These are phyloP conservation scores for Tinea semifulvella DNA, from an alignment of 2,888 invertebrate genomes.

Conservation along the genomic window DNA sequence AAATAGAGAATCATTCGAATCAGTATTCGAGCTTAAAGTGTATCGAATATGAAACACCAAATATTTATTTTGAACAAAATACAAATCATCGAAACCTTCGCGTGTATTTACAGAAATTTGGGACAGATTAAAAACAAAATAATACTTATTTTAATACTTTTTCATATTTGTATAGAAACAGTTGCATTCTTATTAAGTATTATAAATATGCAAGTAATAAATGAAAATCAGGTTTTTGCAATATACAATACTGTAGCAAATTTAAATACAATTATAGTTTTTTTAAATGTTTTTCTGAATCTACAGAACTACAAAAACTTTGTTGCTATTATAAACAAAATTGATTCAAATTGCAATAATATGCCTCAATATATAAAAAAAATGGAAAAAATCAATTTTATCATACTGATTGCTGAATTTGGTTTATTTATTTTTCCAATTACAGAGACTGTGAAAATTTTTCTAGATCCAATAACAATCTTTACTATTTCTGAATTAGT, in stretches of 20 bases:
- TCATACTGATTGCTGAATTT: background rate
- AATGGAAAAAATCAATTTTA: background rate
- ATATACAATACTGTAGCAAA: background rate
- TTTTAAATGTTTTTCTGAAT: background rate
- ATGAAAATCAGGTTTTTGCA: no score
- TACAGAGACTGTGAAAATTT: background rate
- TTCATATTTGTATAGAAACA: background rate
- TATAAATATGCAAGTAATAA: no score
- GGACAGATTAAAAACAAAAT: background rate
- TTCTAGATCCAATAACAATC: background rate
- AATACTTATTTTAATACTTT: background rate
- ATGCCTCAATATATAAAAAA: background rate
- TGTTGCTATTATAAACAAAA: background rate
- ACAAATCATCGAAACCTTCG: background rate
- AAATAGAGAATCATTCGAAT: no score
- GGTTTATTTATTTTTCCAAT: background rate
- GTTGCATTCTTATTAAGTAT: no score
- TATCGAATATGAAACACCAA: no score
- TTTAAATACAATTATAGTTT: background rate
- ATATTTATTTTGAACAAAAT: background rate
- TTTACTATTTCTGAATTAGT: background rate
- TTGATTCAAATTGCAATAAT: background rate
- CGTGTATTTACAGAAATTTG: slow-evolving; percentile 1
- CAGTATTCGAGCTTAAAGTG: no score
- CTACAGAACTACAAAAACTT: background rate